Evolutionary conservation across 2,888 invertebrate genomes (phyloP).

Genomic region (Lithophane semibrunnea): DNA sequence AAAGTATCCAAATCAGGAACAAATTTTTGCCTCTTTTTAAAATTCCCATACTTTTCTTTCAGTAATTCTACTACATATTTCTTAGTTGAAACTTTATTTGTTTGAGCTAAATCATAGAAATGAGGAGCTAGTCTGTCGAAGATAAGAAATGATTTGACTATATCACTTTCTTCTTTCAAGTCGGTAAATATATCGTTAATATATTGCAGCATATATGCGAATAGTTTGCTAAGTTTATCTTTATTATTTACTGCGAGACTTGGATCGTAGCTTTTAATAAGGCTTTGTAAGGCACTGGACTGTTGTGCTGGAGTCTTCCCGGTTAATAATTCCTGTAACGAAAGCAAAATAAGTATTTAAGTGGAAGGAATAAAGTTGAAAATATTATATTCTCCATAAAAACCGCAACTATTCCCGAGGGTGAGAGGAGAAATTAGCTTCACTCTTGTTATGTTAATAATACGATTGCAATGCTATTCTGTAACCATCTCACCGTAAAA

Average conservation of each 20-base stretch:
- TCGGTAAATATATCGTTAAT: slow-evolving; percentile 92
- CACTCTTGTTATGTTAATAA: not conserved
- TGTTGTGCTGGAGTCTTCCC: slow-evolving; percentile 92
- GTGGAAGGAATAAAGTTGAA: slow-evolving; percentile 2
- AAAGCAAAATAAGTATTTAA: slow-evolving; percentile 18
- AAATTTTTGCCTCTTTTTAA: slow-evolving; percentile 89
- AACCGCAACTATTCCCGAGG: not conserved
- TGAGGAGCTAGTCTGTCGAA: slow-evolving; percentile 90
- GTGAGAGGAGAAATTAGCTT: not conserved
- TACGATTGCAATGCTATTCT: not conserved
- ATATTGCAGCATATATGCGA: slow-evolving; percentile 94
- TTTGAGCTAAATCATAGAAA: slow-evolving; percentile 93
- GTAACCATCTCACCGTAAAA: too few relatives aligned
- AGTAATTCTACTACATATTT: slow-evolving; percentile 92
- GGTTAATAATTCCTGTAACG: slow-evolving; percentile 89
- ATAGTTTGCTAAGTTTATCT: slow-evolving; percentile 93
- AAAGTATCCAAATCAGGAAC: slow-evolving; percentile 93
- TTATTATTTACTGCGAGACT: slow-evolving; percentile 95
- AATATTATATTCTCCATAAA: not conserved
- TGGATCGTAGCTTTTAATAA: slow-evolving; percentile 97
- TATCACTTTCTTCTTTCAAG: slow-evolving; percentile 77
- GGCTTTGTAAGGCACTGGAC: slow-evolving; percentile 93
- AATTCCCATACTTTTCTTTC: slow-evolving; percentile 93
- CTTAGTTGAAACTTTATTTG: slow-evolving; percentile 92
- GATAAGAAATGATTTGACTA: slow-evolving; percentile 90